These are phyloP conservation scores for Aphyosemion australe DNA, from an alignment of 2,113 vertebrate genomes.

Conservation along the genomic window DNA sequence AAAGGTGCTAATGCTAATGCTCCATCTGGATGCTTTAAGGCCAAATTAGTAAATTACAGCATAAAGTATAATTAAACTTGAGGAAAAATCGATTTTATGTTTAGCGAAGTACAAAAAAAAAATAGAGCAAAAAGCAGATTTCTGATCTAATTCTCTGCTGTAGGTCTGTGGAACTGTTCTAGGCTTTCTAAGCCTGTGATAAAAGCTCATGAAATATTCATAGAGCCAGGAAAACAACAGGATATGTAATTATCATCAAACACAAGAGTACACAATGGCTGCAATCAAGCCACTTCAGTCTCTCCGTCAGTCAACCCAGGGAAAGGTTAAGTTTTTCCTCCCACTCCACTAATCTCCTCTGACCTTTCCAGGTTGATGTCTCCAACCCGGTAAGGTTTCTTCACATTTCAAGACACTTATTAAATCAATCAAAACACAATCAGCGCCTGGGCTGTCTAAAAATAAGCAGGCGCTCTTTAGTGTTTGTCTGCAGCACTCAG, in stretches of 20 bases:
- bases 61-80: no score
- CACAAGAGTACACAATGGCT: slow-evolving; percentile 74
- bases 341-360: slow-evolving; percentile 54
- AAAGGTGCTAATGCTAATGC: no score
- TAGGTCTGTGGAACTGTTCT: slow-evolving; percentile 22
- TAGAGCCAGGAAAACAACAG: slow-evolving; percentile 67
- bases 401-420: slow-evolving; percentile 37
- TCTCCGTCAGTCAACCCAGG: slow-evolving; percentile 52
- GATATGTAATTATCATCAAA: slow-evolving; percentile 80
- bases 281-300: slow-evolving; percentile 75
- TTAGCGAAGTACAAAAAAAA: neutral
- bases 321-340: slow-evolving; percentile 66
- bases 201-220: slow-evolving; percentile 68
- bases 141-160: neutral
- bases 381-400: slow-evolving; percentile 44
- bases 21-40: neutral
- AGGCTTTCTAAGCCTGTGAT: slow-evolving; percentile 20
- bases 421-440: slow-evolving; percentile 54
- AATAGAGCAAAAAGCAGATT: neutral
- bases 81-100: neutral
- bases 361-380: slow-evolving; percentile 57
- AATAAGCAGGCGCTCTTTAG: slow-evolving; percentile 42
- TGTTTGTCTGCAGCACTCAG: slow-evolving; percentile 5
- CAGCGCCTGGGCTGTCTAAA: slow-evolving; percentile 33
- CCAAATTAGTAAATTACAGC: no score